Base-by-base conservation (phyloP, 2,113 vertebrate genomes). In the Pygoscelis antarcticus region DNA sequence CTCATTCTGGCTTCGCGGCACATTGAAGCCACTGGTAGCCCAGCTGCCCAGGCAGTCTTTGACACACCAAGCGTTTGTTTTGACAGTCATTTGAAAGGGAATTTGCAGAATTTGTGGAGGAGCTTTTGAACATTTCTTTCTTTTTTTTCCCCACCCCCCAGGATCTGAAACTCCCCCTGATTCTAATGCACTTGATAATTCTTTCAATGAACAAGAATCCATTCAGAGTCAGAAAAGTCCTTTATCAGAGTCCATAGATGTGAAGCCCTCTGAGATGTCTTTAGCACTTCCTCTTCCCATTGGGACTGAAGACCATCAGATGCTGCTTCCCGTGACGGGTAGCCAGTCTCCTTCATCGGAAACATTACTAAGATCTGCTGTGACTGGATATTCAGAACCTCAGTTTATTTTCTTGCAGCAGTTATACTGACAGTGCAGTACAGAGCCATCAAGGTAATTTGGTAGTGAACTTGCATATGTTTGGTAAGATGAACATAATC, bases 401-500 rank as follows among this genome's bases (percentile, higher is more conserved):
- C 98, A 99, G 66, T 97, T 98, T 87, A 98, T 99, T 96, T 98
- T 99, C 97, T 96, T 99, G 97, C 98, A 99, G 77, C 98, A 99
- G 16, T 92, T 99, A 14, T 98, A 99, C 89, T 99, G 98, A 99
- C 71, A 68, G 52, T 64, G 88, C 66, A 72, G 86, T 66, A 42
- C 80, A 84, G 93, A 87, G 92, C 91, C 78, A 52, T 69, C 32
- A 51, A 64, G 95, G 52, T 47, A n/a, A 69, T 47, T 76, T 78
- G 74, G 58, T 66, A 89, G 78, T 36, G 80, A 96, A 60, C 57
- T 34, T 64, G 80, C 76, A 16, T 54, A 55, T 46, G 1, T 85
- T 93, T 95, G 96, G 77, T 97, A 93, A 97, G 90, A 81, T 94
- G 95, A 97, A 96, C 84, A 47, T 72, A 51, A 87, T 36, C 85